These are phyloP conservation scores for Lanistes nyassanus DNA, from an alignment of 1,140 invertebrate species.

Conservation along the genomic window DNA sequence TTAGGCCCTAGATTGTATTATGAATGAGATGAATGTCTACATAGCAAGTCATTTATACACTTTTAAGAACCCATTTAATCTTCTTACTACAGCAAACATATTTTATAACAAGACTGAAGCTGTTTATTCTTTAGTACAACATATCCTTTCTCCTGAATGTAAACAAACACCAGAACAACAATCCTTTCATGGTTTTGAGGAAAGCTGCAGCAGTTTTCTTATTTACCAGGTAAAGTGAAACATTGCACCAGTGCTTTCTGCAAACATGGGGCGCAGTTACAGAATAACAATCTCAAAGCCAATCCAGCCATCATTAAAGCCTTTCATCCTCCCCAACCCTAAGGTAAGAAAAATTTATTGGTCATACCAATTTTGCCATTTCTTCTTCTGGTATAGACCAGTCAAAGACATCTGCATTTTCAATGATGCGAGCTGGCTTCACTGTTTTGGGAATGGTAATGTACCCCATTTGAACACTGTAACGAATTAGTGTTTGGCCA, in stretches of 20 bases:
- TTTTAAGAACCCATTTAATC: too few species aligned
- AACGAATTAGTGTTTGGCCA: constrained; percentile 47
- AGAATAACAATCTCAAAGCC: neutral
- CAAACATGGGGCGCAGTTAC: neutral
- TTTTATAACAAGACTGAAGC: too few species aligned
- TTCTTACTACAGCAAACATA: too few species aligned
- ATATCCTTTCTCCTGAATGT: too few species aligned
- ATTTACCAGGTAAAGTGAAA: too few species aligned
- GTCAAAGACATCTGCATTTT: constrained; percentile 50
- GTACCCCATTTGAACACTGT: constrained; percentile 50
- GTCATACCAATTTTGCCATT: constrained; percentile 33
- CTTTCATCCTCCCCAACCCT: neutral
- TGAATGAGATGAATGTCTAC: neutral
- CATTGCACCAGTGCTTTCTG: too few species aligned
- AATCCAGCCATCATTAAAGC: neutral
- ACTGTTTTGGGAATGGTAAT: constrained; percentile 55
- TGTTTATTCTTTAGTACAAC: too few species aligned
- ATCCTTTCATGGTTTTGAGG: too few species aligned
- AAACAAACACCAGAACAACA: too few species aligned
- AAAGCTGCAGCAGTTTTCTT: too few species aligned
- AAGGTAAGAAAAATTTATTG: neutral
- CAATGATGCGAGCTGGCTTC: constrained; percentile 38
- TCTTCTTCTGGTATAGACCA: constrained; percentile 40
- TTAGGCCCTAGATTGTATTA: neutral
- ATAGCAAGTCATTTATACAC: too few species aligned